Percentiles rank a stretch among this genome's conserved stretches.
Conservation (phyloP, 2,797 vertebrate genomes). For the Paedocypris micromegethes region DNA sequence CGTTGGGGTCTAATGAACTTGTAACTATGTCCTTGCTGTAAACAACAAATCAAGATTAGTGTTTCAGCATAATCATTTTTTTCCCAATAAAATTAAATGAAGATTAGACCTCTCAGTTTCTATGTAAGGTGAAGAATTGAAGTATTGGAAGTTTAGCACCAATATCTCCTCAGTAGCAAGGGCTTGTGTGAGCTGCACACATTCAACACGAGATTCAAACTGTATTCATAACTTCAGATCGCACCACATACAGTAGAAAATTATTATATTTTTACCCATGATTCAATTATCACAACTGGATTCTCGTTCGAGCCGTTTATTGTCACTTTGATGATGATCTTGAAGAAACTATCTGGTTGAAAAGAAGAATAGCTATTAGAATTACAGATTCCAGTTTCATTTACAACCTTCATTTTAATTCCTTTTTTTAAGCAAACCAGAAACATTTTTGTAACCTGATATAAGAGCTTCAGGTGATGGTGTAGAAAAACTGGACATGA, state of each 20-base stretch:
- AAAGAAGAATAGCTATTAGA: neutral
- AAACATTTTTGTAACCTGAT: slow-evolving; percentile 1
- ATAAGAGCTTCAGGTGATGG: neutral
- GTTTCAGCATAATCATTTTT: too few species aligned
- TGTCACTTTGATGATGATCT: slow-evolving; percentile 57
- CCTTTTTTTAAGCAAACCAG: neutral
- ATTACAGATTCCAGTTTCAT: neutral
- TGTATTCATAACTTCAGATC: too few species aligned
- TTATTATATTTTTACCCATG: slow-evolving; percentile 56
- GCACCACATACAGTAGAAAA: too few species aligned
- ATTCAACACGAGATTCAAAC: slow-evolving; percentile 6
- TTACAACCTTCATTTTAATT: neutral
- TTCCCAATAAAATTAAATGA: neutral
- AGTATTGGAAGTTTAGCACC: slow-evolving; percentile 60
- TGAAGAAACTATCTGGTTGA: slow-evolving; percentile 63
- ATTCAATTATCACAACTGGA: slow-evolving; percentile 44
- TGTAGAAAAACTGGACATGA: neutral
- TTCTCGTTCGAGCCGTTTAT: slow-evolving; percentile 41
- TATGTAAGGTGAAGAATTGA: slow-evolving; percentile 20
- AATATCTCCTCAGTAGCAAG: slow-evolving; percentile 56
- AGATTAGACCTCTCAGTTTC: slow-evolving; percentile 46
- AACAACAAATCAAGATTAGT: too few species aligned
- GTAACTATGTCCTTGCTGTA: too few species aligned
- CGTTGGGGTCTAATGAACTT: too few species aligned
- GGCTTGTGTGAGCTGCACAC: slow-evolving; percentile 57